phyloP scores from a whole-genome alignment of 2,113 vertebrate species.

The Glaucidium brasilianum region DNA sequence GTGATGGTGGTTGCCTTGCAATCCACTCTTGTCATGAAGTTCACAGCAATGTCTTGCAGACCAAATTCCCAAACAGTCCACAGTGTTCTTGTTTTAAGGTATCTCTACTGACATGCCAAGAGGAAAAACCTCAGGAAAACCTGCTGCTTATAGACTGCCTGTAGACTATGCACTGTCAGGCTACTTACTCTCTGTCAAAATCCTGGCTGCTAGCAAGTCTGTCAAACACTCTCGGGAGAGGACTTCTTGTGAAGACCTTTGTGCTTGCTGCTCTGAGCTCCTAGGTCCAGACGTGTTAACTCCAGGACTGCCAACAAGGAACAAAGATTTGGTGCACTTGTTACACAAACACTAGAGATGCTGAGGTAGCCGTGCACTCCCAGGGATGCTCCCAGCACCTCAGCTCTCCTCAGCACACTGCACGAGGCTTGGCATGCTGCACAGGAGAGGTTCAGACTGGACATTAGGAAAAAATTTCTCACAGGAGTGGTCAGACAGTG shows the following conservation, averaged over 20 bases:
- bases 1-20: background rate
- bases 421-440: background rate
- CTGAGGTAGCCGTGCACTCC: no score
- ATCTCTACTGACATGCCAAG: background rate
- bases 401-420: fast-evolving
- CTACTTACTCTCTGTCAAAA: background rate
- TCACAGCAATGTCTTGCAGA: background rate
- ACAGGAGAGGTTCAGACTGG: no score
- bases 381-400: background rate
- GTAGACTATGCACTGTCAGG: background rate
- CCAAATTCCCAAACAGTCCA: background rate
- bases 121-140: background rate
- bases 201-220: background rate
- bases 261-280: background rate
- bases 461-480: no score
- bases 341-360: background rate
- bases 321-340: background rate
- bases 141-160: background rate
- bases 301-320: fast-evolving
- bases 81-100: background rate
- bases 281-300: fast-evolving
- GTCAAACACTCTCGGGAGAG: background rate
- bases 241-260: background rate
- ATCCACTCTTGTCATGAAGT: background rate
- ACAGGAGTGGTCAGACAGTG: no score